phyloP scores from a whole-genome alignment of 2,888 invertebrate species.

The Digitonthophagus gazella region DNA sequence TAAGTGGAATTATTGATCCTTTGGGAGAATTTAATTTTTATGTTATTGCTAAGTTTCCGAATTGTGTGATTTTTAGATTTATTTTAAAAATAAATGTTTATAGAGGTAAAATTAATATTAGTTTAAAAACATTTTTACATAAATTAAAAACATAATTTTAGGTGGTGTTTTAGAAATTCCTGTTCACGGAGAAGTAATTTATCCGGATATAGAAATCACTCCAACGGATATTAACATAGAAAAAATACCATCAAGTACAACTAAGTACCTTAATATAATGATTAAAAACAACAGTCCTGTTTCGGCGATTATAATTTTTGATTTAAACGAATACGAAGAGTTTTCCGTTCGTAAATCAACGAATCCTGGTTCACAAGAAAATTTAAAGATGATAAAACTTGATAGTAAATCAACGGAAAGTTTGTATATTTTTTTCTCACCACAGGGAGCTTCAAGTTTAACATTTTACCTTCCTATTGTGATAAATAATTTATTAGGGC shows the following conservation, averaged over 20 bases:
- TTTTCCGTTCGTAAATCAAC: conserved; percentile 3
- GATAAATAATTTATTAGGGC: conserved; percentile 7
- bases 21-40: not conserved
- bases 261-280: not conserved
- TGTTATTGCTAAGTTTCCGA: not conserved
- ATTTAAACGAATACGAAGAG: conserved; percentile 16
- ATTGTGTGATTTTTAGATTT: not conserved
- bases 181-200: conserved; percentile 19
- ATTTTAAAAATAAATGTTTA: not conserved
- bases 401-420: not conserved
- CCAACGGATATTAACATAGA: conserved; percentile 11
- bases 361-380: not conserved
- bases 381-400: not conserved
- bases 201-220: conserved; percentile 18
- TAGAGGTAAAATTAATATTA: not conserved
- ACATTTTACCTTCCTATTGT: conserved; percentile 7
- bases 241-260: conserved; percentile 19
- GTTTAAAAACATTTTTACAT: not conserved
- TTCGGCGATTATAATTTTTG: conserved; percentile 9
- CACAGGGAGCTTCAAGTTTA: not conserved
- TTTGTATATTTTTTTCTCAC: not conserved
- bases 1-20: not conserved
- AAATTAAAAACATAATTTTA: not conserved
- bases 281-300: conserved; percentile 17
- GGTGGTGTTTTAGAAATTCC: conserved; percentile 4